Percentiles rank a stretch among this genome's conserved stretches.
These are phyloP conservation scores for Agrotis clavis DNA, from an alignment of 2,888 invertebrate genomes.

Conservation along the genomic window DNA sequence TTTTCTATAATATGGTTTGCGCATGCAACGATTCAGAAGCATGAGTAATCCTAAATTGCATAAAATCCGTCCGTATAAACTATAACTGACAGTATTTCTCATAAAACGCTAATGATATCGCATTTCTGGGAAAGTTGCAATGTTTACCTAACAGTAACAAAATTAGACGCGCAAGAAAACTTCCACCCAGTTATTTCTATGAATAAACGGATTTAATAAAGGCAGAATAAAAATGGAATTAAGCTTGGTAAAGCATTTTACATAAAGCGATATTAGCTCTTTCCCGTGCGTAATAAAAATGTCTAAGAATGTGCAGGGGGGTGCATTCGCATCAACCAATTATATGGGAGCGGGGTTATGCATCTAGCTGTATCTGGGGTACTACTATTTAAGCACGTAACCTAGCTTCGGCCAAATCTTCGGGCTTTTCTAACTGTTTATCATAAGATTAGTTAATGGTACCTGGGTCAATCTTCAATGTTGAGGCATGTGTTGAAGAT, in stretches of 20 bases:
- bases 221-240: conserved; percentile 73
- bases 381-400: too few relatives aligned
- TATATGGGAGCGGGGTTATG: conserved; percentile 51
- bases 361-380: conserved; percentile 9
- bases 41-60: not conserved
- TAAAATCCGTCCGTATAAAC: not conserved
- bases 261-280: conserved; percentile 83
- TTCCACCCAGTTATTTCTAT: conserved; percentile 59
- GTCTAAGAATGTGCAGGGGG: conserved; percentile 76
- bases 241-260: conserved; percentile 74
- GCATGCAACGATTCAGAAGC: not conserved
- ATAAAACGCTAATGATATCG: not conserved
- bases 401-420: too few relatives aligned
- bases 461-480: too few relatives aligned
- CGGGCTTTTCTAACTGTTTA: too few relatives aligned
- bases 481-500: too few relatives aligned
- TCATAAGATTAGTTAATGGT: too few relatives aligned
- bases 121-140: conserved; percentile 2
- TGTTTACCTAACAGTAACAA: conserved; percentile 42
- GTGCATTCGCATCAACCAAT: conserved; percentile 77
- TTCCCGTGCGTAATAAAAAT: conserved; percentile 81
- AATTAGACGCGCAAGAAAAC: conserved; percentile 57
- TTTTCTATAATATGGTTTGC: not conserved
- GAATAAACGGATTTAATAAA: conserved; percentile 66
- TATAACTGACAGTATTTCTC: not conserved